Base-by-base conservation (phyloP, 2,888 invertebrate genomes). In the Alloplasta piceator region DNA sequence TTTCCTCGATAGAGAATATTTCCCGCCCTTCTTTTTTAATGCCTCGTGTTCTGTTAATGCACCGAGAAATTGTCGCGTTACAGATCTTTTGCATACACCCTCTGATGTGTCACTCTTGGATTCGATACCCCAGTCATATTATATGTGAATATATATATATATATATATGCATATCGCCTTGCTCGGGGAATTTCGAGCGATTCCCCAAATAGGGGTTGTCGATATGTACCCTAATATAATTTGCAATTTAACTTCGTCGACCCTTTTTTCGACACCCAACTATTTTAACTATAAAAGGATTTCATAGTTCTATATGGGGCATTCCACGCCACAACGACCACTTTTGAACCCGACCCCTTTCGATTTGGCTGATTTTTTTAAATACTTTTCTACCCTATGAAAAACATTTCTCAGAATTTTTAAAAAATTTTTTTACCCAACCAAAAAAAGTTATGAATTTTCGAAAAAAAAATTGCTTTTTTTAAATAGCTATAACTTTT, bases 1-100 rank as follows among this genome's bases (percentile, higher is more conserved):
- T 48, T n/a, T 64, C 39, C 12, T 84, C 84, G 83, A 7, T 85
- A 90, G 41, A 26, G 41, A 55, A 68, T 64, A 73, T 72, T 67
- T 75, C 56, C 39, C 66, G 61, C 78, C 80, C 73, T 68, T 78
- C 63, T 73, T 83, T 26, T 26, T 26, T 26, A 26, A 26, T 26
- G 60, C 16, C 26, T 41, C 80, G 76, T 71, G 77, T 68, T 85
- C 87, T 85, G 66, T 85, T 92, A 91, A 92, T 91, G 90, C 91
- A 92, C 91, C 91, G 91, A 88, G 90, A 92, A 91, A 91, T 91
- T 90, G 90, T 90, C 89, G 86, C 86, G 87, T 89, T 83, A 76
- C 79, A 75, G 73, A 73, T 82, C 72, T 73, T 56, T 66, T 63
- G 39, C 41, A 46, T 61, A 55, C 38, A 41, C 52, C 39, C 36